A percentile compares a stretch with the other conserved stretches of the same genome.
Conservation (phyloP, 2,113 vertebrate genomes). For the Syrmaticus mikado region DNA sequence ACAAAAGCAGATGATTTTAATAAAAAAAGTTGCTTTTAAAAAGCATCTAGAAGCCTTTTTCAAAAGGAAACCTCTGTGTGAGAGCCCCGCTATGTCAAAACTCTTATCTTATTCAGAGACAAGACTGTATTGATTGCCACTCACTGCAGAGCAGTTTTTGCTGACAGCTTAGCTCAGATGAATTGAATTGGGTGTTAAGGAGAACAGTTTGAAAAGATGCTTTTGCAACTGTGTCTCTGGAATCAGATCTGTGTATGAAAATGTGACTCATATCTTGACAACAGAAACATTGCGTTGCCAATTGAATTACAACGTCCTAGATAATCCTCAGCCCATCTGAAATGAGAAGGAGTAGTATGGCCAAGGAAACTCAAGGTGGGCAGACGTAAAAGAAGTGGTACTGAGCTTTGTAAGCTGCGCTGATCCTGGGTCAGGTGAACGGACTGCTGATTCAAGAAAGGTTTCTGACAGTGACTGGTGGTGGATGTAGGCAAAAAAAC, state of each 20-base stretch:
- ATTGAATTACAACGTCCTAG: slow-evolving; percentile 9
- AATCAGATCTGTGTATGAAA: not conserved
- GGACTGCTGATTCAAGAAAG: not conserved
- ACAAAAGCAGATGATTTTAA: slow-evolving; percentile 30
- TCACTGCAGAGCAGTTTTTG: slow-evolving; percentile 31
- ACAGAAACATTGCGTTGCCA: not conserved
- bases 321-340: not conserved
- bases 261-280: slow-evolving; percentile 35
- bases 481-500: not conserved
- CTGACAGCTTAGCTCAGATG: slow-evolving; percentile 42
- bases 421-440: not conserved
- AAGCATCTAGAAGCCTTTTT: not conserved
- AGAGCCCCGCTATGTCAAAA: slow-evolving; percentile 9
- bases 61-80: slow-evolving; percentile 19
- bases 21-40: not conserved
- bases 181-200: not conserved
- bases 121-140: slow-evolving; percentile 58
- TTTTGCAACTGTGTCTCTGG: slow-evolving; percentile 20
- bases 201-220: slow-evolving; percentile 30
- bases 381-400: rapidly evolving
- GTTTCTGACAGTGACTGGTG: not conserved
- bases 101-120: slow-evolving; percentile 53
- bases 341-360: not conserved
- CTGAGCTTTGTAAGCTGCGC: not conserved
- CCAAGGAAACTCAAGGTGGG: not conserved